These are phyloP conservation scores for Trilocha varians DNA, from an alignment of 2,888 invertebrate genomes.

Conservation along the genomic window DNA sequence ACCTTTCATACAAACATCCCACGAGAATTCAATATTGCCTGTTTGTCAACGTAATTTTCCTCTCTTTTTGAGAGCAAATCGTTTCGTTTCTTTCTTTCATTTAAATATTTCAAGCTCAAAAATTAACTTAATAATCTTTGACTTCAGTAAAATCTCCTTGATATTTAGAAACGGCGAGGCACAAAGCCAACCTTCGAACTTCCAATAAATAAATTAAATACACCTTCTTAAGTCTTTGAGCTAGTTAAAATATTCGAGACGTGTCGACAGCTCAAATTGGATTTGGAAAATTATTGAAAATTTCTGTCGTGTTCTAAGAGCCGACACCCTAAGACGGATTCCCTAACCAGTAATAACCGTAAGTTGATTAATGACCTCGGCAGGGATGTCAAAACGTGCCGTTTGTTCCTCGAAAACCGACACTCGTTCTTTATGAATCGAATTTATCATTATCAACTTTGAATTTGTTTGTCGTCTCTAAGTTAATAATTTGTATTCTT, in stretches of 20 bases:
- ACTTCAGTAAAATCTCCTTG: too few species aligned
- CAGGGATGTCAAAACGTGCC: slow-evolving; percentile 18
- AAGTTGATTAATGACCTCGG: slow-evolving; percentile 24
- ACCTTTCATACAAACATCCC: too few species aligned
- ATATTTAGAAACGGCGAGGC: too few species aligned
- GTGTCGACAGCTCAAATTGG: neutral
- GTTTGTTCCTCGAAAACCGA: slow-evolving; percentile 15
- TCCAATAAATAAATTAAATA: neutral
- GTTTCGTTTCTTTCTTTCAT: too few species aligned
- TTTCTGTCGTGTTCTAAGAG: slow-evolving; percentile 8
- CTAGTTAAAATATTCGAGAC: neutral
- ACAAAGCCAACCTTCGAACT: too few species aligned
- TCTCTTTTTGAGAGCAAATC: too few species aligned
- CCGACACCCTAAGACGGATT: slow-evolving; percentile 10
- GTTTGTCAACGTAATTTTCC: too few species aligned
- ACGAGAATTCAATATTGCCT: too few species aligned
- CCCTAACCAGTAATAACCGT: slow-evolving; percentile 21
- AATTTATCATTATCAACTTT: neutral
- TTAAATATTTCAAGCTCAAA: too few species aligned
- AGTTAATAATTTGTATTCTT: neutral
- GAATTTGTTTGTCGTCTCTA: neutral
- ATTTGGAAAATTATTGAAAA: slow-evolving; percentile 13
- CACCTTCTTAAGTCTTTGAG: too few species aligned
- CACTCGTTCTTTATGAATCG: slow-evolving; percentile 13
- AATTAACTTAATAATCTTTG: too few species aligned